A percentile compares a stretch with the other conserved stretches of the same genome.
phyloP scores from a whole-genome alignment of 2,797 vertebrate genomes.

The Lutjanus campechanus region DNA sequence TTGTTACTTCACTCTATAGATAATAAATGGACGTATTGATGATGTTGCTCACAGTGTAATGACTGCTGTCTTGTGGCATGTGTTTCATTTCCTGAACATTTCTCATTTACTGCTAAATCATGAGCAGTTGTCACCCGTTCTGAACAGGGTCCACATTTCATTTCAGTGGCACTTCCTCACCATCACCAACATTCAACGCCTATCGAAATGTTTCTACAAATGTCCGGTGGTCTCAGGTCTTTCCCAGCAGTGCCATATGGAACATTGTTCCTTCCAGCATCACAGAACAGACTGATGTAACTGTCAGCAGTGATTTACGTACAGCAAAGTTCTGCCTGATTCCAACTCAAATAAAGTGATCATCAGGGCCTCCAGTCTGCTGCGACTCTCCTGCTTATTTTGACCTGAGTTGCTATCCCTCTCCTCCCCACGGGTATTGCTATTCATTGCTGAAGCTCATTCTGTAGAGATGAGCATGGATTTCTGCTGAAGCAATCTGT shows the following conservation, averaged over 20 bases:
- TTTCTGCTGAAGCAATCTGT: too few species aligned
- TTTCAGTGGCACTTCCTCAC: constrained; percentile 5
- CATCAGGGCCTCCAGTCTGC: too few species aligned
- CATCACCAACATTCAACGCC: neutral
- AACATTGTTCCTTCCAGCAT: neutral
- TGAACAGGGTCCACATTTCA: constrained; percentile 3
- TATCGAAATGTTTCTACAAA: neutral
- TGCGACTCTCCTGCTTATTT: too few species aligned
- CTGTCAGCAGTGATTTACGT: neutral
- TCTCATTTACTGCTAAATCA: constrained; percentile 1
- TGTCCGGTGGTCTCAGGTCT: neutral
- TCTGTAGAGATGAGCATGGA: too few species aligned
- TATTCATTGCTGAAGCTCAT: too few species aligned
- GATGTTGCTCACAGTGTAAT: neutral
- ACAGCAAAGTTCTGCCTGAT: too few species aligned
- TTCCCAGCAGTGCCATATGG: neutral
- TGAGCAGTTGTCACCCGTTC: neutral
- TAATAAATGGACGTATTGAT: constrained; percentile 4
- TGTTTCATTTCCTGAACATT: constrained; percentile 32
- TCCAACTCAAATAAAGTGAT: too few species aligned
- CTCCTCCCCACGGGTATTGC: neutral
- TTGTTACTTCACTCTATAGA: neutral
- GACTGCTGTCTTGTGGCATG: neutral
- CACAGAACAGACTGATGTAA: neutral
- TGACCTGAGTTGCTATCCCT: too few species aligned